Evolutionary conservation across 2,797 vertebrate species (phyloP).

Genomic region (Poecilia gillii): DNA sequence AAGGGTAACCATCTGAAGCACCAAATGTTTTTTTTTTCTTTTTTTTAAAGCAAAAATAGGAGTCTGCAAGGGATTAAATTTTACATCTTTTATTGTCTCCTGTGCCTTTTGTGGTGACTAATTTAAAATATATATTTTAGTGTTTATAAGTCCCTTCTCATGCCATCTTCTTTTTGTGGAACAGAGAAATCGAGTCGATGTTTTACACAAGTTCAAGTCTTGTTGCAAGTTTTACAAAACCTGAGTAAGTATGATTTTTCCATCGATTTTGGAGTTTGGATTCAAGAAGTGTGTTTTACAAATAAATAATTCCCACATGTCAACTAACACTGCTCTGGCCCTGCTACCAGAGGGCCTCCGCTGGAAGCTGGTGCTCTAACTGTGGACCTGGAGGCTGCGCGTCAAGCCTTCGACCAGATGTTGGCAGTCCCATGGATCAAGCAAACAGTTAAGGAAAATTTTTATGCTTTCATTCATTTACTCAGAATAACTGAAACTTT

Average conservation of each 20-base stretch:
- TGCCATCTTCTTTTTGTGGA: conserved; percentile 11
- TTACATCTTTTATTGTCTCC: neutral
- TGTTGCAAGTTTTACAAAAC: conserved; percentile 75
- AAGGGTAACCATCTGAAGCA: neutral
- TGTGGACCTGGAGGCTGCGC: conserved; percentile 72
- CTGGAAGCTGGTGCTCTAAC: conserved; percentile 38
- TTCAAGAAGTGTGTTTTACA: neutral
- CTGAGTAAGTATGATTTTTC: conserved; percentile 54
- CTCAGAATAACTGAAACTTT: no score
- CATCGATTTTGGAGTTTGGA: neutral
- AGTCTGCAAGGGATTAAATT: neutral
- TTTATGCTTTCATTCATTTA: neutral
- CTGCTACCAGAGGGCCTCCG: conserved; percentile 41
- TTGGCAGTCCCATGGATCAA: conserved; percentile 69
- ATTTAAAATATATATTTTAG: neutral
- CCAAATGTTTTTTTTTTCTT: neutral
- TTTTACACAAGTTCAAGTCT: conserved; percentile 76
- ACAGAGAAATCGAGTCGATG: conserved; percentile 67
- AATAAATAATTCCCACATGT: neutral
- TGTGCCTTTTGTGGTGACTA: neutral
- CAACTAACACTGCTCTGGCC: neutral
- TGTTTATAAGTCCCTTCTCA: neutral
- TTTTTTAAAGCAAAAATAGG: neutral
- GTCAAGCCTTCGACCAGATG: conserved; percentile 64
- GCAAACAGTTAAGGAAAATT: conserved; percentile 57